Conservation (phyloP, 2,797 vertebrate species). For the Cryptoblepharus egeriae region DNA sequence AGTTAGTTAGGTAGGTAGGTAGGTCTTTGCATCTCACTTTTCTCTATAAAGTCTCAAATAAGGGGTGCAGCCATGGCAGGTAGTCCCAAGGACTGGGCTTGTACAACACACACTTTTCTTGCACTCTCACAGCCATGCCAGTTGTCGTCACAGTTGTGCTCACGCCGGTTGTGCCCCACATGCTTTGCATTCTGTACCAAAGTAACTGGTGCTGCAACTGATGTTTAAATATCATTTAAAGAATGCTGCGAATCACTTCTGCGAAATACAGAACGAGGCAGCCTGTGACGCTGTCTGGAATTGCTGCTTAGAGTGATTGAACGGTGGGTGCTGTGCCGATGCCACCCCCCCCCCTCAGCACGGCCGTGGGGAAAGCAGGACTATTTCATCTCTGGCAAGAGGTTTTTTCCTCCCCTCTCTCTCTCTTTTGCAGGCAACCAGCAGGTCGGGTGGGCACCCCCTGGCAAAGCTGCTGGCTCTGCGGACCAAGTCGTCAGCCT, state of each 20-base stretch:
- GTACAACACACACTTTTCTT: no score
- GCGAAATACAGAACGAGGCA: no score
- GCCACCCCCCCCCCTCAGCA: neutral
- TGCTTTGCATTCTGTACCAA: no score
- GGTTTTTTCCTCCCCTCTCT: neutral
- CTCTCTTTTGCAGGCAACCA: neutral
- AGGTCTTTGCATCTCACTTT: no score
- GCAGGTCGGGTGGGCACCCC: neutral
- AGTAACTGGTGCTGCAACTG: no score
- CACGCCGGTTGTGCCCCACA: no score
- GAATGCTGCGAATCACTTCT: neutral
- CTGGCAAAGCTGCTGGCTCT: neutral
- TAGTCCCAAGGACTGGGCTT: neutral
- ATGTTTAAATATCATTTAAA: neutral
- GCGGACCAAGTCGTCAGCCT: neutral
- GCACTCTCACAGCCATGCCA: neutral
- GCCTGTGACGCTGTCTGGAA: neutral
- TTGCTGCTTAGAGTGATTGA: neutral
- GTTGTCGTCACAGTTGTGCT: no score
- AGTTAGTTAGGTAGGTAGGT: no score
- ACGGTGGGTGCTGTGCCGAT: neutral
- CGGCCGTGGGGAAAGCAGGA: no score
- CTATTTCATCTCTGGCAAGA: neutral
- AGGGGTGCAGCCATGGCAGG: neutral
- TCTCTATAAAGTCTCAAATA: no score